Conservation (phyloP, 92 coral and sea anemone species). For the Palythoa caribaeorum region DNA sequence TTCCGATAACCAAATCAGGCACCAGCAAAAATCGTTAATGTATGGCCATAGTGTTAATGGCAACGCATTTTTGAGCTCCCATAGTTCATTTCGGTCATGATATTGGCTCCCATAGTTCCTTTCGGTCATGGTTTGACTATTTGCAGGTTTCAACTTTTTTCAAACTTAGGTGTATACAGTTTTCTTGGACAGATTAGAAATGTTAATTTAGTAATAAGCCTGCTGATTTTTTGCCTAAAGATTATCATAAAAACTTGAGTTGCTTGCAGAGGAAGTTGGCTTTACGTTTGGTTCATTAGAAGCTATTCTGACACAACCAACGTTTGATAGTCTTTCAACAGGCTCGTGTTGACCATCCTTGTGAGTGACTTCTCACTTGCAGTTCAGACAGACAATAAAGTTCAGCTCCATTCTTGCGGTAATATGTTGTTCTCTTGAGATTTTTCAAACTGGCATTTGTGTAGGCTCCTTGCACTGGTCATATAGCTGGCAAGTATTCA, state of each 20-base stretch:
- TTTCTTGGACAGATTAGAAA: no score
- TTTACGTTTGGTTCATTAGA: not conserved
- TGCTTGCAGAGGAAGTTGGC: not conserved
- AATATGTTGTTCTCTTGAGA: constrained; percentile 25
- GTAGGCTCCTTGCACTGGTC: constrained; percentile 17
- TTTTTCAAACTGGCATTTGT: not conserved
- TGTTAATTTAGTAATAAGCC: not conserved
- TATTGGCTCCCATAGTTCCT: no score
- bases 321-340: constrained; percentile 53
- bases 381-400: constrained; percentile 43
- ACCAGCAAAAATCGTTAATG: no score
- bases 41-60: no score
- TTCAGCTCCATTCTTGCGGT: constrained; percentile 50
- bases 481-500: constrained; percentile 30
- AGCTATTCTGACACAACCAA: constrained; percentile 39
- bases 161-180: no score
- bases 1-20: no score
- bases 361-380: constrained; percentile 46
- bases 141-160: no score
- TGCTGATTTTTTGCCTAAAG: not conserved
- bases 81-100: no score
- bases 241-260: not conserved
- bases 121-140: no score
- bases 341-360: constrained; percentile 34
- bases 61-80: no score